phyloP scores from a whole-genome alignment of 2,113 vertebrate genomes.

The Serranochromis macrocephalus region DNA sequence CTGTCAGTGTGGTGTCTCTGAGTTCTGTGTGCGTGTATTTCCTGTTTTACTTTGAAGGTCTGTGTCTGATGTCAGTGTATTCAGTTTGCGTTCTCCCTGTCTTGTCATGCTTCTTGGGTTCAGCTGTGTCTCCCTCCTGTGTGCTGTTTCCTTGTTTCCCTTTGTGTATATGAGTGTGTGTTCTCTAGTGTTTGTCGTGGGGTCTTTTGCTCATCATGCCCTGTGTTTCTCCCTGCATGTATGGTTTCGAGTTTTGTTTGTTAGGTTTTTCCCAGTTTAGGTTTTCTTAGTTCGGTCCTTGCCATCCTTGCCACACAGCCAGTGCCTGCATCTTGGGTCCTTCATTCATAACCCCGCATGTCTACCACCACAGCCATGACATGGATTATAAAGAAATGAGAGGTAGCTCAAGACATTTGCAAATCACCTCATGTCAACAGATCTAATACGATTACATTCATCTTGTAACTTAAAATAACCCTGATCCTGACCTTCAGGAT shows the following conservation, averaged over 20 bases:
- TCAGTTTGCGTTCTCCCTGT: background rate
- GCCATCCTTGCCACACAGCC: background rate
- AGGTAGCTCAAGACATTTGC: background rate
- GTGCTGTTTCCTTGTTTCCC: background rate
- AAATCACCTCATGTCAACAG: background rate
- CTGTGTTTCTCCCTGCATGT: background rate
- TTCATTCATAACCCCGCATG: fast-evolving
- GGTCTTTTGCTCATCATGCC: background rate
- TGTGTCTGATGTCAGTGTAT: background rate
- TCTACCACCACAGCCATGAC: background rate
- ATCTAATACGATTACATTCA: background rate
- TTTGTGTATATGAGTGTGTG: background rate
- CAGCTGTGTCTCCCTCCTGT: background rate
- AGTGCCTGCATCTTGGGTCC: background rate
- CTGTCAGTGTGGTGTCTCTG: background rate
- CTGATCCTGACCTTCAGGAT: background rate
- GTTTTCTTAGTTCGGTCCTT: background rate
- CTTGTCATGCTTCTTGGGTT: background rate
- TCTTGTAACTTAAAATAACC: background rate
- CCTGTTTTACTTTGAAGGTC: background rate
- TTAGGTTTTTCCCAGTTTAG: background rate
- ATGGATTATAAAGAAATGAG: background rate
- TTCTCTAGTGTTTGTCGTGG: background rate
- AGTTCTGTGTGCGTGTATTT: background rate
- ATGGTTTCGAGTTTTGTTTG: background rate